Conservation (phyloP, 1,140 invertebrate species). For the Melipona quadrifasciata region DNA sequence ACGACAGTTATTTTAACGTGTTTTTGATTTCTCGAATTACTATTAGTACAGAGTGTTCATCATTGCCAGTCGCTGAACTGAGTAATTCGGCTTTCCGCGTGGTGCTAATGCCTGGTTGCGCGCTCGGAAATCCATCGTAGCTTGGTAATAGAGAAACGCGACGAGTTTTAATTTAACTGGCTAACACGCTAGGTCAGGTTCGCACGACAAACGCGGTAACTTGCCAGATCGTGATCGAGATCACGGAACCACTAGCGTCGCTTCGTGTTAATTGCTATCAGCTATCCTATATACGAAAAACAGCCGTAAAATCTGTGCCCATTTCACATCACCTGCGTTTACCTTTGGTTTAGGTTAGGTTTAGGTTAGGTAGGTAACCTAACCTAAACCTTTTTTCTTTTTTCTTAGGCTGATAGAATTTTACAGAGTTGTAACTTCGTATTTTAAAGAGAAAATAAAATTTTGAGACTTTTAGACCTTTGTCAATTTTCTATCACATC, state of each 20-base stretch:
- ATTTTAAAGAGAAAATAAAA: no score
- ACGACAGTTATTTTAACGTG: neutral
- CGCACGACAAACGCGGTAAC: constrained; percentile 57
- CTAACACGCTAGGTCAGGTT: constrained; percentile 55
- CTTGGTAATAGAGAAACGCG: constrained; percentile 51
- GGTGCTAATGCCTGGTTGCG: neutral
- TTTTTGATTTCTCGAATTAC: neutral
- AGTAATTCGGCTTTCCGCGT: neutral
- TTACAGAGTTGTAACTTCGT: no score
- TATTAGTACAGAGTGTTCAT: neutral
- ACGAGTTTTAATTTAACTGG: constrained; percentile 50
- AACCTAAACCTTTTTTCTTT: no score
- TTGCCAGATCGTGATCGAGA: constrained; percentile 46
- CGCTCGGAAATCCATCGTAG: constrained; percentile 22
- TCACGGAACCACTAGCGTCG: constrained; percentile 22
- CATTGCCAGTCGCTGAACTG: neutral
- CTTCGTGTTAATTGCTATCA: neutral
- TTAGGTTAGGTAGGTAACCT: no score
- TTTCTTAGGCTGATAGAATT: no score
- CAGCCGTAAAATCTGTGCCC: neutral
- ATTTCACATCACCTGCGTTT: neutral
- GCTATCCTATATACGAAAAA: neutral
- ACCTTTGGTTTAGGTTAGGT: no score
- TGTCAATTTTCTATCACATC: no score
- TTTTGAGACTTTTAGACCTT: no score